A percentile compares a stretch with the other conserved stretches of the same genome.
Evolutionary conservation across 2,113 vertebrate species (phyloP).

Genomic region (Noturus placidus): DNA sequence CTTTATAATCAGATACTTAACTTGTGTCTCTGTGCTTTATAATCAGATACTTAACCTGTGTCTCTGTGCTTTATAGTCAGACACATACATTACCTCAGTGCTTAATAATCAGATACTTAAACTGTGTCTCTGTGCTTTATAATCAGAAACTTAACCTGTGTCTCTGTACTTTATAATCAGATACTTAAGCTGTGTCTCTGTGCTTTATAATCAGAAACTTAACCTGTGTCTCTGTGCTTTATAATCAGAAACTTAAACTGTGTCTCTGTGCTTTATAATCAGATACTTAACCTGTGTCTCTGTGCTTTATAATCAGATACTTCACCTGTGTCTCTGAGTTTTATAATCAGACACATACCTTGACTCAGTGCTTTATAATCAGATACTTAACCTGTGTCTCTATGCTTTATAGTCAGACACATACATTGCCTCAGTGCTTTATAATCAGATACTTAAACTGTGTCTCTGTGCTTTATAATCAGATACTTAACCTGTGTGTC

Average conservation of each 20-base stretch:
- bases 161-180: background rate
- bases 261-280: background rate
- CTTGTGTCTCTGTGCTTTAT: background rate
- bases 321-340: background rate
- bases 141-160: background rate
- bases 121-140: background rate
- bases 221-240: background rate
- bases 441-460: background rate
- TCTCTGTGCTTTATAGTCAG: background rate
- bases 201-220: background rate
- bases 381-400: background rate
- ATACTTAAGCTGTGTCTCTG: background rate
- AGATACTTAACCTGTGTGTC: background rate
- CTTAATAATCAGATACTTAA: too few relatives aligned
- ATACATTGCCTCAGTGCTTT: background rate
- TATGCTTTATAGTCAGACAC: background rate
- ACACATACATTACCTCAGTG: too few relatives aligned
- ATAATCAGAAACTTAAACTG: background rate
- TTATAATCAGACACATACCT: background rate
- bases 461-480: background rate
- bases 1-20: background rate
- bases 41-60: background rate
- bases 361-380: background rate
- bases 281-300: background rate
- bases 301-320: background rate